Evolutionary conservation across 2,113 vertebrate species (phyloP).

Genomic region (Emydura subglobosa): DNA sequence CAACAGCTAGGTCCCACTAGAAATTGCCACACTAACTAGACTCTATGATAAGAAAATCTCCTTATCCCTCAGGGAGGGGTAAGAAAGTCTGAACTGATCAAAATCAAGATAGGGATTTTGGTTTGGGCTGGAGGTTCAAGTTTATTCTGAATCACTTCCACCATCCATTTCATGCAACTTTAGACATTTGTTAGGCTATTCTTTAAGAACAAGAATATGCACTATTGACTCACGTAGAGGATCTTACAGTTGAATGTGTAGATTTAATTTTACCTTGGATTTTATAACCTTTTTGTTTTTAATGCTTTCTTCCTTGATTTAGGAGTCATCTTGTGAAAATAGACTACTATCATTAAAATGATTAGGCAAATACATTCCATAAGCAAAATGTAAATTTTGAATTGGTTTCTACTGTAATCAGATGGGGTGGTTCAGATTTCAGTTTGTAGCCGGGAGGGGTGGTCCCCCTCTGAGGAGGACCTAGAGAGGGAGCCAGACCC

Average conservation of each 20-base stretch:
- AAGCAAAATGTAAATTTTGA: background rate
- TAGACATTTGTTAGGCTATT: background rate
- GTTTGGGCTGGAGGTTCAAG: background rate
- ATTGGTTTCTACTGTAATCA: background rate
- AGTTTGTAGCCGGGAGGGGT: too few species aligned
- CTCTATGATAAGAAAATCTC: background rate
- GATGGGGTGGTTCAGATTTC: background rate
- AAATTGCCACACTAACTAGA: background rate
- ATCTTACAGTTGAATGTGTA: background rate
- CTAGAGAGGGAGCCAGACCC: too few species aligned
- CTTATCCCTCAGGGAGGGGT: background rate
- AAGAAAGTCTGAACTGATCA: background rate
- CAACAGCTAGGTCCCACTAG: background rate
- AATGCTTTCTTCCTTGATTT: background rate
- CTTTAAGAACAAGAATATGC: background rate
- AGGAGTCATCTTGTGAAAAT: background rate
- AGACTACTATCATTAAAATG: background rate
- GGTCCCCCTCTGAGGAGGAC: too few species aligned
- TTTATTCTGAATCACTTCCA: background rate
- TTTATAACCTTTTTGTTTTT: background rate
- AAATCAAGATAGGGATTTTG: background rate
- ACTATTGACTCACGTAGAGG: background rate
- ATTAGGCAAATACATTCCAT: background rate
- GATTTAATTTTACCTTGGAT: background rate
- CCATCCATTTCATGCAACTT: background rate